These are phyloP conservation scores for Campaea margaritaria DNA, from an alignment of 2,888 invertebrate species.

Conservation along the genomic window DNA sequence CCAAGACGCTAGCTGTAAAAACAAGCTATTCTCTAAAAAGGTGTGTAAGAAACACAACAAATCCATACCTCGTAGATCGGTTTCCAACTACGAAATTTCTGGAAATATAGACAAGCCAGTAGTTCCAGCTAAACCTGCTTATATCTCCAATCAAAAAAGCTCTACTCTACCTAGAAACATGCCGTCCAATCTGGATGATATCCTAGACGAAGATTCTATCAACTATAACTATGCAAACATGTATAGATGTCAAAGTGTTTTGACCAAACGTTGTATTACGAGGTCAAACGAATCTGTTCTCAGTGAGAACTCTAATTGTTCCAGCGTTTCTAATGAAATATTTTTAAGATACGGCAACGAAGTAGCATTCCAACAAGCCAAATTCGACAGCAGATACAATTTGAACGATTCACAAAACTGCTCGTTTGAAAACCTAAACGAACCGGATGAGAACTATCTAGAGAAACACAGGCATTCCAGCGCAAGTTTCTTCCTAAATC, in stretches of 20 bases:
- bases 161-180: slow-evolving; percentile 81
- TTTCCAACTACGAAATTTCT: slow-evolving; percentile 91
- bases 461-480: slow-evolving; percentile 88
- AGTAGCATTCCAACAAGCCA: slow-evolving; percentile 80
- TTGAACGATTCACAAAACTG: slow-evolving; percentile 79
- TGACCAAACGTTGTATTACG: slow-evolving; percentile 85
- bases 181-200: slow-evolving; percentile 82
- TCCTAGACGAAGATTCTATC: slow-evolving; percentile 78
- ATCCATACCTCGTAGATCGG: slow-evolving; percentile 86
- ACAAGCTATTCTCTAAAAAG: slow-evolving; percentile 81
- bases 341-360: slow-evolving; percentile 81
- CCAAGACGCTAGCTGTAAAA: slow-evolving; percentile 80
- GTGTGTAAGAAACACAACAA: slow-evolving; percentile 83
- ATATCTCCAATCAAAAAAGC: slow-evolving; percentile 72
- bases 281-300: slow-evolving; percentile 84
- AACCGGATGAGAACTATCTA: slow-evolving; percentile 66
- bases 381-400: slow-evolving; percentile 78
- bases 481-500: slow-evolving; percentile 92
- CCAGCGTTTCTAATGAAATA: slow-evolving; percentile 82
- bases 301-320: slow-evolving; percentile 81
- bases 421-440: slow-evolving; percentile 77
- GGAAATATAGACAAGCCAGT: slow-evolving; percentile 76
- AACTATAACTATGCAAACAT: slow-evolving; percentile 67
- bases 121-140: slow-evolving; percentile 70
- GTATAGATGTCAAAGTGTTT: slow-evolving; percentile 80